Evolutionary conservation across 2,888 invertebrate genomes (phyloP).

Genomic region (Epinotia nisella): DNA sequence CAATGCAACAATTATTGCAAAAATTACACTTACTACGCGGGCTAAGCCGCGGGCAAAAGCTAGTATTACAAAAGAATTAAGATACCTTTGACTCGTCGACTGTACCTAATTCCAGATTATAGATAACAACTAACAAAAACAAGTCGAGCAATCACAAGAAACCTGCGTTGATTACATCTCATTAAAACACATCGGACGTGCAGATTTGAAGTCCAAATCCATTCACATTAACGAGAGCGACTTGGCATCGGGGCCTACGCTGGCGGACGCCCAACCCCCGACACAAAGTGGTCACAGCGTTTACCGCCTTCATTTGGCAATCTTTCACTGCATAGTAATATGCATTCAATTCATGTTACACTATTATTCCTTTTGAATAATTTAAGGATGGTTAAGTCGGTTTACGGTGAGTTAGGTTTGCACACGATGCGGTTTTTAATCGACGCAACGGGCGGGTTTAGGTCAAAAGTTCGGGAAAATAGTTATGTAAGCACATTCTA

Average conservation of each 20-base stretch:
- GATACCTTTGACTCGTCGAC: no score
- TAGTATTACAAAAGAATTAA: no score
- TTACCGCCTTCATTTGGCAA: slow-evolving; percentile 46
- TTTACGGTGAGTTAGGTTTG: slow-evolving; percentile 36
- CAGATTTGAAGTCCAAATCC: slow-evolving; percentile 42
- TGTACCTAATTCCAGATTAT: no score
- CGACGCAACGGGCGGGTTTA: background rate
- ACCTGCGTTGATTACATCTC: slow-evolving; percentile 42
- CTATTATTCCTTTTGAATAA: slow-evolving; percentile 44
- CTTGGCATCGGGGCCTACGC: slow-evolving; percentile 36
- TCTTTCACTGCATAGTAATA: slow-evolving; percentile 46
- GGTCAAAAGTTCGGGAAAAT: background rate
- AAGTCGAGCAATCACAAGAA: slow-evolving; percentile 23
- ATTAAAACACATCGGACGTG: slow-evolving; percentile 43
- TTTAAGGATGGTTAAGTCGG: slow-evolving; percentile 40
- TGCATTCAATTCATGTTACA: slow-evolving; percentile 46
- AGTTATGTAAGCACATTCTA: no score
- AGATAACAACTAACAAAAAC: background rate
- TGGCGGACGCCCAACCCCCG: slow-evolving; percentile 41
- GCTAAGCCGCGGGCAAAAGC: no score
- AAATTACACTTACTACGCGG: no score
- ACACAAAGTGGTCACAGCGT: slow-evolving; percentile 44
- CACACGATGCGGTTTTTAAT: slow-evolving; percentile 23
- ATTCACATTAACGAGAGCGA: slow-evolving; percentile 42
- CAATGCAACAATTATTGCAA: no score